Conservation (phyloP, 2,888 invertebrate species). For the Meteorus cinctellus region DNA sequence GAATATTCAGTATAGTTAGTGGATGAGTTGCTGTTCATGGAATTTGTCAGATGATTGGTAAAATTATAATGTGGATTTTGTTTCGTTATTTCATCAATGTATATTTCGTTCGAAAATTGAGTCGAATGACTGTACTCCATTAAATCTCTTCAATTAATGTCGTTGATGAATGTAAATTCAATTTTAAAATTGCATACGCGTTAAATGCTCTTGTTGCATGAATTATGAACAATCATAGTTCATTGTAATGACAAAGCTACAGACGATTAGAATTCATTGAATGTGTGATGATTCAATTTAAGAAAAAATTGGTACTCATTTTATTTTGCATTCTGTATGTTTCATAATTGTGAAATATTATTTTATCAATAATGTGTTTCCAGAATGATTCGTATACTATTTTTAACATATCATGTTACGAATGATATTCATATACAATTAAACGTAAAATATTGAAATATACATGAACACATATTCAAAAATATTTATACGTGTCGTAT, state of each 20-base stretch:
- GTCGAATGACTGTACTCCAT: background rate
- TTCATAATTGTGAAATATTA: background rate
- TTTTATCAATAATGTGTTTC: background rate
- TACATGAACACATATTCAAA: background rate
- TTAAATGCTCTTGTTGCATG: background rate
- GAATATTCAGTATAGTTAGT: background rate
- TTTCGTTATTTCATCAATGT: background rate
- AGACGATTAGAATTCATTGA: background rate
- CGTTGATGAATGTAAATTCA: no score
- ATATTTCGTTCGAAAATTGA: background rate
- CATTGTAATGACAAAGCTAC: background rate
- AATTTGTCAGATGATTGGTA: background rate
- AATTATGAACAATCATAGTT: background rate
- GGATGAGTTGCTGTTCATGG: background rate
- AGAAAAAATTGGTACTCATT: background rate
- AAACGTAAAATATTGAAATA: background rate
- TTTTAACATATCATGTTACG: background rate
- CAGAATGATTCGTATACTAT: background rate
- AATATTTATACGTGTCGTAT: conserved; percentile 6
- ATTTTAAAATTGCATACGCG: no score
- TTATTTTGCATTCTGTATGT: background rate
- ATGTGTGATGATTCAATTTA: background rate
- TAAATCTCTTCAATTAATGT: background rate
- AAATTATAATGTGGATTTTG: background rate
- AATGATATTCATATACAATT: background rate